A percentile compares a stretch with the other conserved stretches of the same genome.
Evolutionary conservation across 2,888 invertebrate species (phyloP).

Genomic region (Parnassius orleans): DNA sequence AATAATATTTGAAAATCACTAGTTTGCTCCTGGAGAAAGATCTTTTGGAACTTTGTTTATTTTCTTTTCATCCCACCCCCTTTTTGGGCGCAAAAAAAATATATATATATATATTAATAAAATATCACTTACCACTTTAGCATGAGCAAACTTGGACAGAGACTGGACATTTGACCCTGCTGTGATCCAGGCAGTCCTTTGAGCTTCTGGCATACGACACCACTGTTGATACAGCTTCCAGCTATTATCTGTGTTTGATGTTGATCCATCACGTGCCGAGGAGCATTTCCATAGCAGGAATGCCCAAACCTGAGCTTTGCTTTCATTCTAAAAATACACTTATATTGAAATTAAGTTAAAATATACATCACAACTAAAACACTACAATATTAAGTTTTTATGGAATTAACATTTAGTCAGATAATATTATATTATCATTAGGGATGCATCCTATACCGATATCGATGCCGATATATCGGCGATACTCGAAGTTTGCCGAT

Average conservation of each 20-base stretch:
- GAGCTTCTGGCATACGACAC: conserved; percentile 88
- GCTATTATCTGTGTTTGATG: conserved; percentile 81
- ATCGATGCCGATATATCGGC: too few species aligned
- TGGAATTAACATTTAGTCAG: too few species aligned
- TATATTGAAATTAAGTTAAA: background rate
- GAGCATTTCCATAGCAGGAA: conserved; percentile 89
- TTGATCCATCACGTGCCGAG: conserved; percentile 66
- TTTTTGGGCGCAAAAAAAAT: too few species aligned
- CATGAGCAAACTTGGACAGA: conserved; percentile 84
- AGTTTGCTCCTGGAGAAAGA: too few species aligned
- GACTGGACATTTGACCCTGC: conserved; percentile 89
- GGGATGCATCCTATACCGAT: too few species aligned
- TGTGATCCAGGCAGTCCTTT: conserved; percentile 89
- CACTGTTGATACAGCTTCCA: conserved; percentile 92
- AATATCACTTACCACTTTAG: conserved; percentile 82
- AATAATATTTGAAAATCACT: too few species aligned
- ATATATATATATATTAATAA: too few species aligned
- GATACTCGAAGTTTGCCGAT: too few species aligned
- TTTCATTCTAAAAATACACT: conserved; percentile 81
- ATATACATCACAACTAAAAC: too few species aligned
- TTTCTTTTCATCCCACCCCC: too few species aligned
- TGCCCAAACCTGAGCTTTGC: conserved; percentile 92
- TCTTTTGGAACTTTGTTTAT: too few species aligned
- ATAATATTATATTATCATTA: conserved; percentile 2
- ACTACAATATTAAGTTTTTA: too few species aligned